Evolutionary conservation across 1,140 invertebrate species (phyloP), one percentile per base, ranked within the genome.

Genomic region (Antheraea mylitta): DNA sequence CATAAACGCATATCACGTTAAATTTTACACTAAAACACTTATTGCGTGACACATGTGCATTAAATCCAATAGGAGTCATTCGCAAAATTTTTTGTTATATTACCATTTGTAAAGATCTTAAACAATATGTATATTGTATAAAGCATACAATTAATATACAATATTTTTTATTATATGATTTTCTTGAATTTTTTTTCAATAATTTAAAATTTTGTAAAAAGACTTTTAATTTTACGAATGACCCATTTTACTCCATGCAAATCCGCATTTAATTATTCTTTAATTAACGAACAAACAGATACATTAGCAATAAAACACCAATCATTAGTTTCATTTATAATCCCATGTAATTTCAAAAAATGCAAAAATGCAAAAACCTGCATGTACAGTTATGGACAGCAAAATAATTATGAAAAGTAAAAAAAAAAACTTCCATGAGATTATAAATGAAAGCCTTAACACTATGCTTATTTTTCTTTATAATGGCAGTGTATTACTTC

Each of bases 201-300:
- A n/a, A n/a, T n/a, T n/a, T n/a, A n/a, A n/a, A n/a, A n/a, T n/a
- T n/a, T n/a, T n/a, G n/a, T n/a, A n/a, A n/a, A n/a, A n/a, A n/a
- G n/a, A 9, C 3, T 9, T 2, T 13, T 16, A 13, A 53, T 53
- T 53, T 16, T 53, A 53, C 45, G 45, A 53, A 53, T 53, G 45
- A 53, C 45, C 45, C 11, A 13, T 13, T 53, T 53, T 13, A 13
- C 16, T 11, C 45, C 45, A 53, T 16, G 45, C 4, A 16, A 16
- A 16, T 53, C 62, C 65, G 64, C 66, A 73, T 62, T 22, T 30
- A 61, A 30, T 61, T 60, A 66, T 66, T 68, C 69, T 13, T 53
- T 74, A 74, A 61, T 64, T 69, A 80, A 79, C n/a, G 74, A 71
- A 80, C 75, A 78, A 77, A 82, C 73, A 77, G 74, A 77, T 70